phyloP scores from a whole-genome alignment of 1,140 invertebrate genomes.

The Notospermus geniculatus region DNA sequence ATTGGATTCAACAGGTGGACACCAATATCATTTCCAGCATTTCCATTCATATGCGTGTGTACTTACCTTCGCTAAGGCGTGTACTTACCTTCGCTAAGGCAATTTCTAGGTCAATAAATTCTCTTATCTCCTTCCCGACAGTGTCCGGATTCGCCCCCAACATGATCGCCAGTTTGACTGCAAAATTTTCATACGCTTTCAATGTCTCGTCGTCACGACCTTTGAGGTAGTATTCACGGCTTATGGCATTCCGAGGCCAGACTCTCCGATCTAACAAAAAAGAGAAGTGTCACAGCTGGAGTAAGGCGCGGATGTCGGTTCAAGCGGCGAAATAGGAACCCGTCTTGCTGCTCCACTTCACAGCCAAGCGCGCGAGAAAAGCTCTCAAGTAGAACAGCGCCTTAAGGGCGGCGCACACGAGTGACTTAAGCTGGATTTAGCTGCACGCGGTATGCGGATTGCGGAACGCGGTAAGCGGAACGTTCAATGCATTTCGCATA shows the following conservation, averaged over 20 bases:
- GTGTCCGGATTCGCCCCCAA: conserved; percentile 65
- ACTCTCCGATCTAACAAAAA: conserved; percentile 25
- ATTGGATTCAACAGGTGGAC: too few relatives aligned
- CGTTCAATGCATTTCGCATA: too few relatives aligned
- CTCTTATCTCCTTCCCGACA: conserved; percentile 65
- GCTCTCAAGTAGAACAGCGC: too few relatives aligned
- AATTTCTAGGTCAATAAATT: conserved; percentile 80
- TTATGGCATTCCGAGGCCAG: conserved; percentile 29
- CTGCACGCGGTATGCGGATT: too few relatives aligned
- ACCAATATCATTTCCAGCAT: too few relatives aligned
- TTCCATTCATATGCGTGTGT: too few relatives aligned
- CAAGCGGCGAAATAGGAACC: background rate
- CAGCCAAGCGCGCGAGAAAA: too few relatives aligned
- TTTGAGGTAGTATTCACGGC: conserved; percentile 31
- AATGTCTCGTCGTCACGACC: conserved; percentile 18
- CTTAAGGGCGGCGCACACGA: too few relatives aligned
- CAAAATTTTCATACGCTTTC: conserved; percentile 18
- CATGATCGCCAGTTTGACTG: conserved; percentile 1
- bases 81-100: conserved; percentile 68
- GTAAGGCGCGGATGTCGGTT: background rate
- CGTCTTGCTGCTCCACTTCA: background rate
- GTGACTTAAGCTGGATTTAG: too few relatives aligned
- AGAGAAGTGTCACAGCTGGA: background rate
- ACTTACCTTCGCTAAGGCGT: too few relatives aligned
- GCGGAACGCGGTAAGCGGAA: too few relatives aligned